Evolutionary conservation across 2,888 invertebrate species (phyloP).

Genomic region (Eupithecia centaureata): DNA sequence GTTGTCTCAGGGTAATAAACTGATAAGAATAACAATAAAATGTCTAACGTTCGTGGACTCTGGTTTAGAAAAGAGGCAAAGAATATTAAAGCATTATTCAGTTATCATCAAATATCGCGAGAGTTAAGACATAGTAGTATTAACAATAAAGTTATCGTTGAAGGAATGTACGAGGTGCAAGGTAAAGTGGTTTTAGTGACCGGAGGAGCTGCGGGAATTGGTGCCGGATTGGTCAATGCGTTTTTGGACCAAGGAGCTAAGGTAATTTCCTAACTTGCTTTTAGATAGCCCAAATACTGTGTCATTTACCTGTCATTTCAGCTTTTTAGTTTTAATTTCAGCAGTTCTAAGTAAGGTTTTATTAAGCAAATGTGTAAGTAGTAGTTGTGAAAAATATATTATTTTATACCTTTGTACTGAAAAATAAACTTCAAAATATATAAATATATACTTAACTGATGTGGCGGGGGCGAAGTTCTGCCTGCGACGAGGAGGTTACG

Average conservation of each 20-base stretch:
- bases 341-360: background rate
- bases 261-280: slow-evolving; percentile 41
- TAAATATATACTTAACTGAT: too few species aligned
- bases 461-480: too few species aligned
- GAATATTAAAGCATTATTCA: too few species aligned
- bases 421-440: too few species aligned
- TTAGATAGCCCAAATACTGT: background rate
- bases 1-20: background rate
- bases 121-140: background rate
- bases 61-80: background rate
- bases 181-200: slow-evolving; percentile 69
- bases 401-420: too few species aligned
- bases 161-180: slow-evolving; percentile 54
- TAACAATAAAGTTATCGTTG: background rate
- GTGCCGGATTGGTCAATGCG: slow-evolving; percentile 61
- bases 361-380: too few species aligned
- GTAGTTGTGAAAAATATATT: too few species aligned
- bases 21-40: background rate
- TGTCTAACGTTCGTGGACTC: background rate
- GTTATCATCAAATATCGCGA: background rate
- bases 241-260: slow-evolving; percentile 65
- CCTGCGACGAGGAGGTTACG: too few species aligned
- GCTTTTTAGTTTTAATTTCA: background rate
- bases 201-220: slow-evolving; percentile 71
- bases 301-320: background rate